These are phyloP conservation scores for Mus musculus DNA, from an alignment of 2,113 vertebrate genomes.

Conservation along the genomic window DNA sequence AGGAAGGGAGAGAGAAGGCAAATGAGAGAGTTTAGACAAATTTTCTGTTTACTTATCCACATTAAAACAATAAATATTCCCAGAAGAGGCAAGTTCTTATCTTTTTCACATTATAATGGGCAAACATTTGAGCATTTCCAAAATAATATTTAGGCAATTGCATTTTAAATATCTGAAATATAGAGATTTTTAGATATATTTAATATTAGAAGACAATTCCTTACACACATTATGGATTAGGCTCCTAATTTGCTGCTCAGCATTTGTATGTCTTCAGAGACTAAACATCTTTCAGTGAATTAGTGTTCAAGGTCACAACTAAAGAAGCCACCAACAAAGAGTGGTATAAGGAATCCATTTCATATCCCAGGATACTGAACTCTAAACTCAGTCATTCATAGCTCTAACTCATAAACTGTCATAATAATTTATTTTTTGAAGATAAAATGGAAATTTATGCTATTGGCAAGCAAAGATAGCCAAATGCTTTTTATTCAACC, in stretches of 20 bases:
- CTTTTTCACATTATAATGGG: neutral
- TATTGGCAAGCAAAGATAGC: neutral
- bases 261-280: neutral
- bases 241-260: neutral
- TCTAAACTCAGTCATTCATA: neutral
- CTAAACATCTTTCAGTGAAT: neutral
- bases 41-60: constrained; percentile 34
- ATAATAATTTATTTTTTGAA: constrained; percentile 3
- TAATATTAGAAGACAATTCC: neutral
- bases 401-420: neutral
- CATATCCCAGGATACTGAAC: neutral
- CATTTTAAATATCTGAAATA: constrained; percentile 22
- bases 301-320: rapidly evolving
- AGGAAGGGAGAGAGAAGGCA: neutral
- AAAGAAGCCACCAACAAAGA: neutral
- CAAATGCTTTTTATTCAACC: neutral
- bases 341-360: neutral
- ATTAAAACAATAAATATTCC: neutral
- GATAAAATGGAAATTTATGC: neutral
- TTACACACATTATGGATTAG: neutral
- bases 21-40: constrained; percentile 31
- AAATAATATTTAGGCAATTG: neutral
- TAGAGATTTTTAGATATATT: neutral
- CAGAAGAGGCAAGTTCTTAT: neutral
- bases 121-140: neutral